Evolutionary conservation across 2,888 invertebrate genomes (phyloP), one percentile per base, ranked within the genome.

Genomic region (Flabesymbios commensalis): DNA sequence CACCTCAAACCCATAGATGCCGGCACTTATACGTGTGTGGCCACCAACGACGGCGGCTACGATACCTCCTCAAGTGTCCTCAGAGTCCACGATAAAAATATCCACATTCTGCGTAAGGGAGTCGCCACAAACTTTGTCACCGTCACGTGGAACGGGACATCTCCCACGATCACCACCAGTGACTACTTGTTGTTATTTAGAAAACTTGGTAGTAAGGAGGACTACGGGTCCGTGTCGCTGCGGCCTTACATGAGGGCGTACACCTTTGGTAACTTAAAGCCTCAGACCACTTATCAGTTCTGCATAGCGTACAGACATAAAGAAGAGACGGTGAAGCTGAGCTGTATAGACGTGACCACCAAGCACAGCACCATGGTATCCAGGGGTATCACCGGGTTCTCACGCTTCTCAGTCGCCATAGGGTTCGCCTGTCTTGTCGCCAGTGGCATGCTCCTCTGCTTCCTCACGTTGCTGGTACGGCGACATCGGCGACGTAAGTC

Each of bases 21-120:
- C 24, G 85, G 85, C 2, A 73, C 75, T 1, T 84, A 84, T 72
- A 76, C 76, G 7, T 85, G 85, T 68, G 72, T 78, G 31, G 84
- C 84, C 1, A 72, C 75, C 48, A 84, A 82, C 66, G 51, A 63
- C 0, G 51, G 74, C 1, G 83, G 82, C 4, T 72, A 68, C 41
- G 78, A 76, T 42, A 71, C 74, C 3, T 73, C 74, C 36, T 70
- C 75, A 1, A 75, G 78, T 1, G 64, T 71, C 3, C 75, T 84
- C 2, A 73, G 64, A 26, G 81, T 84, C 19, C 76, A 76, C 53
- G 36, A 28, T 47, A 33, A 7, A 7, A 28, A 29, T 17, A 51
- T 57, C 7, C 51, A 24, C 17, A 31, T 62, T n/a, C 17, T 62
- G 1, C 19, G 31, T 26, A 41, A 39, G 19, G 42, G 48, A 32